Conservation (phyloP, 2,888 invertebrate species). For the Didymodactylos carnosus region DNA sequence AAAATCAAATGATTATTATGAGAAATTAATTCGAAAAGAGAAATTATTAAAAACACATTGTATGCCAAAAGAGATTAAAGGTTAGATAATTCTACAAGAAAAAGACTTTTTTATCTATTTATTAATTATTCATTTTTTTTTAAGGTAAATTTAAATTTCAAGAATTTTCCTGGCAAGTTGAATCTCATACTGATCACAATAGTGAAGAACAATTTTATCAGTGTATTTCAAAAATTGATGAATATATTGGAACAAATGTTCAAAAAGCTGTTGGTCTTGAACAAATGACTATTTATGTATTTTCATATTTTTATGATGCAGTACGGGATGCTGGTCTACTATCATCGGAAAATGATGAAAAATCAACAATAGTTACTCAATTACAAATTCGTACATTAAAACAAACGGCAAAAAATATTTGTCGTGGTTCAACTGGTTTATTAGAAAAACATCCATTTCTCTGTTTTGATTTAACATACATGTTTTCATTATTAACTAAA, state of each 20-base stretch:
- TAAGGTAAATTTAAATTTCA: neutral
- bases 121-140: too few relatives aligned
- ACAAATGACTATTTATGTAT: neutral
- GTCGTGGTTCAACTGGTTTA: neutral
- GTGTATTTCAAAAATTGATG: neutral
- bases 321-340: neutral
- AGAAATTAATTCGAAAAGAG: too few relatives aligned
- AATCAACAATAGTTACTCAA: neutral
- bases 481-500: conserved; percentile 7
- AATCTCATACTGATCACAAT: neutral
- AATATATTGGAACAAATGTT: neutral
- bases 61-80: neutral
- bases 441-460: conserved; percentile 2
- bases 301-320: conserved; percentile 3
- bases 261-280: neutral
- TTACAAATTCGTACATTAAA: neutral
- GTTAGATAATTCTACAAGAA: too few relatives aligned
- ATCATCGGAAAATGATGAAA: neutral
- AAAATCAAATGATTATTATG: too few relatives aligned
- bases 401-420: neutral
- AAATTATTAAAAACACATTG: neutral
- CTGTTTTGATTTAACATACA: conserved; percentile 13
- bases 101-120: too few relatives aligned
- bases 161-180: neutral
- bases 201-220: neutral